Base-by-base conservation (phyloP, 1,140 invertebrate species). In the Diorhabda elongata region DNA sequence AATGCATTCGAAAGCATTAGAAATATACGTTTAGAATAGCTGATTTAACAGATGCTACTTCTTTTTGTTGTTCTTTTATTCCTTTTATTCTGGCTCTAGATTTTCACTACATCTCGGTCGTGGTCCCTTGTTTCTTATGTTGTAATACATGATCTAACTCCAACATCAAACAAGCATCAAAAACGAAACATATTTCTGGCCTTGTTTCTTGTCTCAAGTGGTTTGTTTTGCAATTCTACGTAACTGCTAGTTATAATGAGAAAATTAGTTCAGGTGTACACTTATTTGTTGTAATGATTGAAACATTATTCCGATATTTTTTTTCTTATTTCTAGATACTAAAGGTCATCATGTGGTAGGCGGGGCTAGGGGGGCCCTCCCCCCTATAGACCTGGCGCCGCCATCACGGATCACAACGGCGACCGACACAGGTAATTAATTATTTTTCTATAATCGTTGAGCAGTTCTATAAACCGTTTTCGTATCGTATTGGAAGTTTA, bases 401-500 rank as follows among this genome's bases (percentile, higher is more conserved):
- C 77, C 78, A 78, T 76, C 75, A 80, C 78, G 78, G 79, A 79
- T 78, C 79, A 80, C 76, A 75, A 81, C 79, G 79, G 78, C 78
- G 77, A 79, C 79, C 79, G 75, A 73, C 73, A 81, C 78, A 81
- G 79, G 79, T 81, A 71, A 68, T 42, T 9, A 6, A 59, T 26
- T 59, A n/a, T 59, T 56, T 56, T 56, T 56, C n/a, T 56, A 6
- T 56, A 56, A 56, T 26, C 26, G 26, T 26, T 26, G 26, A 26
- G 26, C 26, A 26, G 26, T 26, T 26, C 26, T 26, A 26, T 26
- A 26, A 26, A 26, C 26, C 26, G 26, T 26, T 26, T 26, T 26
- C 26, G 0, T 26, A 26, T 26, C 0, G 1, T 11, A 26, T 26
- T 26, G 26, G 26, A 26, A 26, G 26, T 26, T 26, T 26, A 26